A percentile compares a stretch with the other conserved stretches of the same genome.
Conservation (phyloP, 2,888 invertebrate genomes). For the Laothoe populi region DNA sequence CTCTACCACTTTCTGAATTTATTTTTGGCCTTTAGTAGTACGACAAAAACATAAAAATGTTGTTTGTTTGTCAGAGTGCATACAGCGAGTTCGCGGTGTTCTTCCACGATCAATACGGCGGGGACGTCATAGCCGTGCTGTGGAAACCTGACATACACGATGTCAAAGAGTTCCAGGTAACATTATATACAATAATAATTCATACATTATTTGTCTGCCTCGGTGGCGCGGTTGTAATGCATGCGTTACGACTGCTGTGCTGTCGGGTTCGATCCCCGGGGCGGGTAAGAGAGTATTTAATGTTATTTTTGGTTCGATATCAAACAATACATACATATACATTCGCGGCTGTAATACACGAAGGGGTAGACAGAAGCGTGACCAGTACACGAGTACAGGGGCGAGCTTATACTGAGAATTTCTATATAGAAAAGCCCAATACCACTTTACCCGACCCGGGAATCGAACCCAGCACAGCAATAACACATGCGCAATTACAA, state of each 20-base stretch:
- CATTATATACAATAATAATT: no score
- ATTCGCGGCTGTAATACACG: no score
- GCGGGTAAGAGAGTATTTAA: not conserved
- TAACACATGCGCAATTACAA: no score
- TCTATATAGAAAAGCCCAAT: no score
- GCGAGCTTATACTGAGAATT: no score
- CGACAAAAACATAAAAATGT: not conserved
- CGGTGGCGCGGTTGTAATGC: not conserved
- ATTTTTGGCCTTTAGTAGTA: slow-evolving; percentile 3
- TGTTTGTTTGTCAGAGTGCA: slow-evolving; percentile 77
- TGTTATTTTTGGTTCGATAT: not conserved
- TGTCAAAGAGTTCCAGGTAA: slow-evolving; percentile 89
- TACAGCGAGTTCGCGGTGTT: slow-evolving; percentile 93
- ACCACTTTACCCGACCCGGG: no score
- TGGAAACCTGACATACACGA: slow-evolving; percentile 90
- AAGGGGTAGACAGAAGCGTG: no score
- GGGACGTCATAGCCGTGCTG: slow-evolving; percentile 91
- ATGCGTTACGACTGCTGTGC: no score
- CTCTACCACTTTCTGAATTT: not conserved
- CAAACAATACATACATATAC: no score
- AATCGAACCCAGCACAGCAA: no score
- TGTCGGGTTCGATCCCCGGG: not conserved
- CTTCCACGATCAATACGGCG: slow-evolving; percentile 96
- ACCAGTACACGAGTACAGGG: no score
- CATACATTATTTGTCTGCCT: not conserved